Percentiles rank a stretch among this genome's conserved stretches.
These are phyloP conservation scores for Leistus spinibarbis DNA, from an alignment of 2,888 invertebrate genomes.

Conservation along the genomic window DNA sequence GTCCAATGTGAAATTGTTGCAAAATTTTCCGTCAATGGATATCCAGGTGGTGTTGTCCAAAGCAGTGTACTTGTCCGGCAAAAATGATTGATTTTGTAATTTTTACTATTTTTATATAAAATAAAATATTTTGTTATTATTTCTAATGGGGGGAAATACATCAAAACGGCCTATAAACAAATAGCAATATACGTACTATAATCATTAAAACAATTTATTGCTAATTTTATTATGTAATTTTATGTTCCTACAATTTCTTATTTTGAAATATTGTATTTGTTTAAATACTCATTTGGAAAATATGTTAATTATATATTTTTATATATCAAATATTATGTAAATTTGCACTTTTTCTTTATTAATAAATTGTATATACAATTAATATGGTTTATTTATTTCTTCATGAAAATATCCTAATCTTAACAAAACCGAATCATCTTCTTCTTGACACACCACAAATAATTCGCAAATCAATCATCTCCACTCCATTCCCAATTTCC, in stretches of 20 bases:
- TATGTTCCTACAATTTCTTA: neutral
- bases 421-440: too few species aligned
- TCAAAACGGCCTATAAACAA: neutral
- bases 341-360: neutral
- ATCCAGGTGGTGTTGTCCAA: constrained; percentile 82
- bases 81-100: constrained; percentile 44
- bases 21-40: constrained; percentile 90
- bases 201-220: neutral
- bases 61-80: constrained; percentile 69
- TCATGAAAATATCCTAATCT: too few species aligned
- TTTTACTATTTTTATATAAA: constrained; percentile 7
- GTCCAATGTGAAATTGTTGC: constrained; percentile 89
- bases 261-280: neutral
- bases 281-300: neutral
- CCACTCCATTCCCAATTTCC: too few species aligned
- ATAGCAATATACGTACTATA: neutral
- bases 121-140: neutral
- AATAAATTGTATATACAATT: neutral
- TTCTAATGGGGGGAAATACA: neutral
- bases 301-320: neutral
- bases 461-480: too few species aligned
- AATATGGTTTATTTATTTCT: too few species aligned
- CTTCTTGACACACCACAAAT: too few species aligned
- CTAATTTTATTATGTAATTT: neutral
- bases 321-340: neutral